Base-by-base conservation (phyloP, 2,888 invertebrate genomes). In the Choreutis nemorana region DNA sequence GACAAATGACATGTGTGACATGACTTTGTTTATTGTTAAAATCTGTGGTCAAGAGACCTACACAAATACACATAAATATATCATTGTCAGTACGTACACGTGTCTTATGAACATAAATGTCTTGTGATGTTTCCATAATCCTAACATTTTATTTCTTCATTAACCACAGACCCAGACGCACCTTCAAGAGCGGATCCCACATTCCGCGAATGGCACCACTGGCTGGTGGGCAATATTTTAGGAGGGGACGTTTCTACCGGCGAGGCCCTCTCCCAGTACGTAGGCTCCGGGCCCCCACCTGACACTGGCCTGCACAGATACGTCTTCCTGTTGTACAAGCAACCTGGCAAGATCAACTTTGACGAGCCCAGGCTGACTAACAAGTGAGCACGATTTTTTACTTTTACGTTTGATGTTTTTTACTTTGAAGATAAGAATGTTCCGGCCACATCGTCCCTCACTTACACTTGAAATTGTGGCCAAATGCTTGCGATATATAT, bases 191-290 rank as follows among this genome's bases (percentile, higher is more conserved):
- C 79, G n/a, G 83, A 89, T 5, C 94, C 94, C 0, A 89, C 80
- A 38, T 87, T 82, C 58, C 83, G 94, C 18, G 95, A 96, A 64
- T 94, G 90, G 87, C 90, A 90, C 51, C 95, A 96, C 64, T 96
- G 95, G 95, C 63, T 94, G 3, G 88, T 96, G 0, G 89, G 84
- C 12, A 94, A 94, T 55, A 87, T 97, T 41, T 89, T 89, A 9
- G 94, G 89, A 7, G 65, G 55, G 39, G 78, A 90, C 41, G 55
- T 95, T 2, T 48, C 57, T 0, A 72, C 81, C 2, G 96, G 96
- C 3, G 89, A 93, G 31, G 82, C 81, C 0, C 71, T 94, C 0
- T 83, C 90, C 0, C 86, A 83, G 3, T 97, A 93, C 65, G 63
- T 91, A 16, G 94, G 94, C 22, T 86, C 94, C 5, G 94, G 91